Evolutionary conservation across 2,797 vertebrate species (phyloP).

Genomic region (Mus spretus): DNA sequence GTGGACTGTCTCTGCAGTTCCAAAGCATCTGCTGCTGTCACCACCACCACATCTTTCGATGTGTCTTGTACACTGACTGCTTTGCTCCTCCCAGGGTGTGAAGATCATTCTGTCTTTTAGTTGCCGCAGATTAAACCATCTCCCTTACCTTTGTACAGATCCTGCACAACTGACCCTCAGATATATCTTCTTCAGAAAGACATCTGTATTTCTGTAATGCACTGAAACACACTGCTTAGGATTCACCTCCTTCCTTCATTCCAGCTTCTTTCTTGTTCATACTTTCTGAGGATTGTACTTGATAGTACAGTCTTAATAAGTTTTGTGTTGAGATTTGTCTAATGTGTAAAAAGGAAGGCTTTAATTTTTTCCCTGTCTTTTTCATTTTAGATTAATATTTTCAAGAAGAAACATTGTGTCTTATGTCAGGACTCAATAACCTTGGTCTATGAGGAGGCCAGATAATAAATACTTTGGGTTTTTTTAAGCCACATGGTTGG

Average conservation of each 20-base stretch:
- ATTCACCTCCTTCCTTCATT: background rate
- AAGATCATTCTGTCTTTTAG: background rate
- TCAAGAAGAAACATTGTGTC: background rate
- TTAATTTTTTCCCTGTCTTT: constrained; percentile 33
- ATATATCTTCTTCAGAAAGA: constrained; percentile 15
- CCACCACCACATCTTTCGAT: background rate
- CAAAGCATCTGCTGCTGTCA: background rate
- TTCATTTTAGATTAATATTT: constrained; percentile 83
- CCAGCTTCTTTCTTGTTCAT: background rate
- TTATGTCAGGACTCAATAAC: background rate
- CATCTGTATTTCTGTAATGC: background rate
- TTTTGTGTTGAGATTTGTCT: background rate
- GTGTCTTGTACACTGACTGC: background rate
- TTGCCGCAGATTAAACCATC: background rate
- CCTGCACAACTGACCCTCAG: background rate
- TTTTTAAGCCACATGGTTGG: background rate
- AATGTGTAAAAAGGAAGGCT: background rate
- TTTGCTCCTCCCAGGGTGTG: background rate
- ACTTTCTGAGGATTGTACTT: background rate
- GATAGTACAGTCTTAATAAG: constrained; percentile 14
- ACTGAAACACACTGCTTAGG: background rate
- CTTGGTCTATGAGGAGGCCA: background rate
- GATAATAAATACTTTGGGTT: constrained; percentile 20
- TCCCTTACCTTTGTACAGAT: background rate
- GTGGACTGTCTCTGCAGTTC: background rate